Evolutionary conservation across 2,888 invertebrate genomes (phyloP).

Genomic region (Protonemura montana): DNA sequence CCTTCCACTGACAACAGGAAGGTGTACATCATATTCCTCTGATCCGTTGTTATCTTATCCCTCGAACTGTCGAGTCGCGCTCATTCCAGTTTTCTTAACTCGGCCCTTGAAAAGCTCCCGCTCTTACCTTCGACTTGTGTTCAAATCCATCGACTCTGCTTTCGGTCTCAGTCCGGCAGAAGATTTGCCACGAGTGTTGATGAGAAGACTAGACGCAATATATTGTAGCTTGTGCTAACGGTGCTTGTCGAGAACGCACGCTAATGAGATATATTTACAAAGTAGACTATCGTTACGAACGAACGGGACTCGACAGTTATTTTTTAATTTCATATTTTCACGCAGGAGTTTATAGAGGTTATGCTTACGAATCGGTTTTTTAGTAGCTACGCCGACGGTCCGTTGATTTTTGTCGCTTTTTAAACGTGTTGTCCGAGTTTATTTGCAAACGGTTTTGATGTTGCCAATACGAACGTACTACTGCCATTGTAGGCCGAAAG

Average conservation of each 20-base stretch:
- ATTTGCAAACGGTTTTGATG: slow-evolving; percentile 34
- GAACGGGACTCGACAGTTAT: slow-evolving; percentile 44
- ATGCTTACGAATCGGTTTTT: slow-evolving; percentile 24
- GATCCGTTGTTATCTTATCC: slow-evolving; percentile 23
- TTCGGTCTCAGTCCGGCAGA: not conserved
- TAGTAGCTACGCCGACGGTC: slow-evolving; percentile 25
- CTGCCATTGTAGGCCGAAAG: slow-evolving; percentile 13
- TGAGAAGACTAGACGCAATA: not conserved
- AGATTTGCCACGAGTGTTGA: not conserved
- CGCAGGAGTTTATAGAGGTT: slow-evolving; percentile 18
- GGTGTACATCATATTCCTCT: slow-evolving; percentile 34
- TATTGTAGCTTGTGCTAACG: slow-evolving; percentile 9
- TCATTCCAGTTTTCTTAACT: slow-evolving; percentile 35
- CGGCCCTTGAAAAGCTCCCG: not conserved
- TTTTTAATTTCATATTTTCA: slow-evolving; percentile 36
- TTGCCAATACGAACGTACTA: slow-evolving; percentile 13
- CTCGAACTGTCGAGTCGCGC: slow-evolving; percentile 43
- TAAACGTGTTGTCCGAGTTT: slow-evolving; percentile 24
- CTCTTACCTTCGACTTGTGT: not conserved
- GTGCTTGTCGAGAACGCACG: slow-evolving; percentile 34
- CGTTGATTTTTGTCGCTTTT: slow-evolving; percentile 16
- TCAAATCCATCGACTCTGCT: slow-evolving; percentile 23
- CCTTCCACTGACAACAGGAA: not conserved
- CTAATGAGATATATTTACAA: slow-evolving; percentile 1
- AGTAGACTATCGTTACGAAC: slow-evolving; percentile 31